These are phyloP conservation scores for Tenthredo livida DNA, from an alignment of 2,888 invertebrate species.

Conservation along the genomic window DNA sequence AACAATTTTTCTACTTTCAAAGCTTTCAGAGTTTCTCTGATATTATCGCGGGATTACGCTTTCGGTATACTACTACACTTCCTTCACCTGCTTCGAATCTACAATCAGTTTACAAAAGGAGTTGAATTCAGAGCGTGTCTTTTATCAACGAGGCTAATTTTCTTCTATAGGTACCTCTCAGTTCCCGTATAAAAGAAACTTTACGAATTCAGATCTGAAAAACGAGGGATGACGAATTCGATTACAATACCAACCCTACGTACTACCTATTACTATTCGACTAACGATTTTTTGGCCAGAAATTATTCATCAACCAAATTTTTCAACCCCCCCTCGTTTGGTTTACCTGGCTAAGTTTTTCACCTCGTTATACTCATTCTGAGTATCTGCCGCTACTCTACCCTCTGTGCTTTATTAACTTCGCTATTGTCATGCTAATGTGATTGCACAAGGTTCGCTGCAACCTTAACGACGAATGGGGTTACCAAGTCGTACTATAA, in stretches of 20 bases:
- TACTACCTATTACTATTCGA: too few species aligned
- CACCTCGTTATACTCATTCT: background rate
- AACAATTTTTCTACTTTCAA: background rate
- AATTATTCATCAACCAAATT: too few species aligned
- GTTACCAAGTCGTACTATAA: background rate
- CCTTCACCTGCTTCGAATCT: background rate
- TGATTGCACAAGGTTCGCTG: constrained; percentile 24
- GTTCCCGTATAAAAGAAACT: too few species aligned
- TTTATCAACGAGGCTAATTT: constrained; percentile 41
- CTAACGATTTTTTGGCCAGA: too few species aligned
- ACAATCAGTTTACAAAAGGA: background rate
- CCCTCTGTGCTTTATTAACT: constrained; percentile 10
- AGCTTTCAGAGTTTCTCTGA: background rate
- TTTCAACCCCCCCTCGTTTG: too few species aligned
- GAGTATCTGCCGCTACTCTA: background rate
- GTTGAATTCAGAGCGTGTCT: constrained; percentile 30
- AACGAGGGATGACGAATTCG: background rate
- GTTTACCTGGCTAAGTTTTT: background rate
- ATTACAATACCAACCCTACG: too few species aligned
- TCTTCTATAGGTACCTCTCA: too few species aligned
- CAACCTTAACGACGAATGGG: background rate
- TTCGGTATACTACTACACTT: too few species aligned
- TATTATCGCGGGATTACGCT: background rate
- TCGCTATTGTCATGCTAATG: constrained; percentile 49
- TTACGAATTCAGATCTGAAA: background rate